phyloP scores from a whole-genome alignment of 2,113 vertebrate species.

The Phylloscopus whistleri region DNA sequence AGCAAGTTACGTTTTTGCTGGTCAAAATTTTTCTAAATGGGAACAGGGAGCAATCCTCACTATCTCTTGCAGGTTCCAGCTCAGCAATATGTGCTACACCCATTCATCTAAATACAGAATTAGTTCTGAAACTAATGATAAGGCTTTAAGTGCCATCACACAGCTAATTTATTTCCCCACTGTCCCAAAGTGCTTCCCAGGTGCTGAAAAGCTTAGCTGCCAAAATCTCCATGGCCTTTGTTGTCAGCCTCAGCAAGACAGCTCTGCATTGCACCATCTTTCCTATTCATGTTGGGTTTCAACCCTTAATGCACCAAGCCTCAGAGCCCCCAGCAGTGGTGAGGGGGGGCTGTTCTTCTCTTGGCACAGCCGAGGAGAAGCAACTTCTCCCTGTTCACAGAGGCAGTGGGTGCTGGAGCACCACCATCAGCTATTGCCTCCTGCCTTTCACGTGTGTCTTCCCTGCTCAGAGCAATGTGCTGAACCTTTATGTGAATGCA shows the following conservation, averaged over 20 bases:
- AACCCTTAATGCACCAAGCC: not conserved
- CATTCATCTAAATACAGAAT: constrained; percentile 56
- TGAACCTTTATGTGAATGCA: not conserved
- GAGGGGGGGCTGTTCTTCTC: not conserved
- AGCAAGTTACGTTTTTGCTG: not conserved
- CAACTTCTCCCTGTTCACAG: not conserved
- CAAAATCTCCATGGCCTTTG: not conserved
- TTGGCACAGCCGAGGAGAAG: not conserved
- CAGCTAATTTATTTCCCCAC: constrained; percentile 32
- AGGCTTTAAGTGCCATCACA: constrained; percentile 32
- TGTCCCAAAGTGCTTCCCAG: constrained; percentile 18
- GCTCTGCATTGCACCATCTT: not conserved
- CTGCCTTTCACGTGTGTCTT: rapidly evolving
- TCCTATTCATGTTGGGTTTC: not conserved
- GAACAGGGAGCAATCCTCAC: not conserved
- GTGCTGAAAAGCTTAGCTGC: constrained; percentile 39
- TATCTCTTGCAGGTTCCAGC: constrained; percentile 1
- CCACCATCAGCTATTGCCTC: not conserved
- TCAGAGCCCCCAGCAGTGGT: not conserved
- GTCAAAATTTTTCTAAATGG: not conserved
- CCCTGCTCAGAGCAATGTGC: not conserved
- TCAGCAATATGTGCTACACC: not conserved
- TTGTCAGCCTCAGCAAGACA: not conserved
- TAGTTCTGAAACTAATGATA: constrained; percentile 36
- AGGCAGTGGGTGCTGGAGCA: not conserved